A percentile compares a stretch with the other conserved stretches of the same genome.
phyloP scores from a whole-genome alignment of 2,888 invertebrate genomes.

The Agrochola lota region DNA sequence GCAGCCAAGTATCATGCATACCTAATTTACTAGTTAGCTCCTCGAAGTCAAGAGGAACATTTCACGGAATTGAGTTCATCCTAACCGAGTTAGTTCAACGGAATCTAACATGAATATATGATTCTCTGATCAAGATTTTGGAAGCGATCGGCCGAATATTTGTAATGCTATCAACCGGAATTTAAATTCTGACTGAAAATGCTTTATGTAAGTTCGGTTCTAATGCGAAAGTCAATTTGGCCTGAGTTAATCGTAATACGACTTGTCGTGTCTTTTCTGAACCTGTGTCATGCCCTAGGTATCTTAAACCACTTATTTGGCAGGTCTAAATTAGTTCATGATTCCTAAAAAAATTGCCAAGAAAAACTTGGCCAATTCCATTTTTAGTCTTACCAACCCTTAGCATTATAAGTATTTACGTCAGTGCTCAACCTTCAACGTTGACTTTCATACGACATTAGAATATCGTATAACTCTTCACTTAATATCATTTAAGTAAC shows the following conservation, averaged over 20 bases:
- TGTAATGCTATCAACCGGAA: background rate
- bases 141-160: conserved; percentile 26
- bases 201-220: background rate
- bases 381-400: background rate
- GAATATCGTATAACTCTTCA: conserved; percentile 41
- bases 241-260: no score
- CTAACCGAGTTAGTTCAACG: conserved; percentile 40
- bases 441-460: conserved; percentile 20
- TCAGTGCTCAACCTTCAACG: conserved; percentile 9
- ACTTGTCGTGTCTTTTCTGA: background rate
- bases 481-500: conserved; percentile 55
- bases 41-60: conserved; percentile 46
- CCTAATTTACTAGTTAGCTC: conserved; percentile 43
- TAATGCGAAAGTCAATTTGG: background rate
- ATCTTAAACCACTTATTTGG: background rate
- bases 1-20: conserved; percentile 34
- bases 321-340: background rate
- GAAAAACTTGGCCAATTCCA: background rate
- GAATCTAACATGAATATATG: conserved; percentile 55
- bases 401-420: background rate
- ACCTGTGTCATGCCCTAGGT: background rate
- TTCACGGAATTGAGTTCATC: conserved; percentile 48
- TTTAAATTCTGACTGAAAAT: background rate
- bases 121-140: conserved; percentile 46
- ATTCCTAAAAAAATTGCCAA: background rate